Evolutionary conservation across 2,113 vertebrate genomes (phyloP), one percentile per base, ranked within the genome.

Genomic region (Etheostoma cragini): DNA sequence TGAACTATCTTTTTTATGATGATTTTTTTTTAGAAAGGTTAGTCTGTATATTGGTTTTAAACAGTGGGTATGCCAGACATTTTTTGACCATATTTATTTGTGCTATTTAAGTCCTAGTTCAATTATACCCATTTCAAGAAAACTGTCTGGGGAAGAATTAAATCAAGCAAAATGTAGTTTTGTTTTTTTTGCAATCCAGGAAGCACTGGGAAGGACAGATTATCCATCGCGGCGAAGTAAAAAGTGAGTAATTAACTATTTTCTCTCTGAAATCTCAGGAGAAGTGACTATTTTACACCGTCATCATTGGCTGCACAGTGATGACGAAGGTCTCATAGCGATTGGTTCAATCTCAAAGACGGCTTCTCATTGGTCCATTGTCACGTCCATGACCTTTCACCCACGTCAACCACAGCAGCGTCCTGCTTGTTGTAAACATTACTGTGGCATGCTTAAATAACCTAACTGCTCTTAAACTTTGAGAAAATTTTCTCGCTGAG

Each of bases 311-410:
- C 61, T 78, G 65, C 30, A 11, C 7, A 1, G 22, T 60, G 0
- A 19, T 15, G 22, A 46, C 5, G 8, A 35, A 49, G 46, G 12
- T 0, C 10, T 50, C 6, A 4, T 42, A 4, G 8, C 49, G 14
- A 87, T 85, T 81, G 86, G 88, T 5, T 83, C 1, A 63, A 3
- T n/a, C 1, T 53, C 6, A 47, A 64, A 74, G 54, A 3, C 5
- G 15, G 6, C 57, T 26, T 76, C 56, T 81, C 71, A 91, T 92
- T 91, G 84, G 87, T 64, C 56, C 0, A 1, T 13, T 24, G 5
- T 56, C 56, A 21, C 5, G 13, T 5, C 2, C 2, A 1, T 24
- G 53, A 70, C 52, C 56, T 65, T 50, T 76, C 5, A 64, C 11
- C 45, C 2, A 7, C 0, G 24, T 5, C 42, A 13, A 12, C 35